These are phyloP conservation scores for Copidosoma aretas DNA, from an alignment of 2,888 invertebrate species.

Conservation along the genomic window DNA sequence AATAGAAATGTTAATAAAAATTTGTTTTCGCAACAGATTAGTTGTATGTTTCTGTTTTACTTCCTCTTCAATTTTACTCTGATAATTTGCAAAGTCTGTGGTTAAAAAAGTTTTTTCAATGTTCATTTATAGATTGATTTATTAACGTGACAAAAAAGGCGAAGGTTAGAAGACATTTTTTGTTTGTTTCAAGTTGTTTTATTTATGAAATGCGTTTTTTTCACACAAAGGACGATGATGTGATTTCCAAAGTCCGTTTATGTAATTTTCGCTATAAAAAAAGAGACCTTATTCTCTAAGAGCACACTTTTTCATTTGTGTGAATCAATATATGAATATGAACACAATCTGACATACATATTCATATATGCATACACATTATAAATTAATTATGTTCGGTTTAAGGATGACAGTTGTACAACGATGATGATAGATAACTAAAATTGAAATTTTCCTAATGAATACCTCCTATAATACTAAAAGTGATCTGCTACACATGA, in stretches of 20 bases:
- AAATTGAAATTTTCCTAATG: conserved; percentile 31
- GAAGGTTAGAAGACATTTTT: conserved; percentile 23
- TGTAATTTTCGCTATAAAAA: conserved; percentile 48
- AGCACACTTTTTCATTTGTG: conserved; percentile 45
- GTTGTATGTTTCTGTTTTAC: background rate
- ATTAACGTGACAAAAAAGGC: no score
- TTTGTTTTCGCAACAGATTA: conserved; percentile 19
- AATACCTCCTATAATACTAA: conserved; percentile 34
- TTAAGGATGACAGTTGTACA: conserved; percentile 29
- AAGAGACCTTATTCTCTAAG: conserved; percentile 51
- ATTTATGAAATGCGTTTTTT: conserved; percentile 57
- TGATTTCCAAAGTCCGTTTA: conserved; percentile 44
- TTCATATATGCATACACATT: conserved; percentile 8
- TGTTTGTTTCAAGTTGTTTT: conserved; percentile 46
- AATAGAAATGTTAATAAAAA: conserved; percentile 41
- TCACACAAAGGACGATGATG: conserved; percentile 53
- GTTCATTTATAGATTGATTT: background rate
- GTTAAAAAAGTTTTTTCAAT: background rate
- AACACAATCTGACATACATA: conserved; percentile 1
- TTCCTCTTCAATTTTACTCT: background rate
- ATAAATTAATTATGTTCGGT: conserved; percentile 29
- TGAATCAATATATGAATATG: conserved; percentile 18
- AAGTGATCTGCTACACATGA: conserved; percentile 15
- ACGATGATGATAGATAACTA: conserved; percentile 35
- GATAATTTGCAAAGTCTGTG: background rate